phyloP scores from a whole-genome alignment of 2,113 vertebrate genomes.

The Peromyscus leucopus region DNA sequence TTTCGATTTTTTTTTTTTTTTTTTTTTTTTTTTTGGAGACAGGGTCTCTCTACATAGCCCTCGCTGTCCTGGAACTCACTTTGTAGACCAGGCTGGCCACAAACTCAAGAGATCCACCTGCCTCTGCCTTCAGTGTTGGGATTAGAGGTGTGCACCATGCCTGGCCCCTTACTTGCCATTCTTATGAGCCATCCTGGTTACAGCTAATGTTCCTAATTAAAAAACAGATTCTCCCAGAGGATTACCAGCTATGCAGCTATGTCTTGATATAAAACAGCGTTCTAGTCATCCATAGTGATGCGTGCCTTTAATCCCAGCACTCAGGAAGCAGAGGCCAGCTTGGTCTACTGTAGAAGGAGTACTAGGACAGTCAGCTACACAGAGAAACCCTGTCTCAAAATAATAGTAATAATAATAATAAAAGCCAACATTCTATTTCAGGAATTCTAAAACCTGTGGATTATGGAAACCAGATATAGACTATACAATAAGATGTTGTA shows the following conservation, averaged over 20 bases:
- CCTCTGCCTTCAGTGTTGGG: background rate
- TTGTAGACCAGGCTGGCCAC: background rate
- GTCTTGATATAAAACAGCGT: slow-evolving; percentile 8
- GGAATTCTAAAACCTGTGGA: slow-evolving; percentile 17
- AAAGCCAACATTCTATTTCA: slow-evolving; percentile 37
- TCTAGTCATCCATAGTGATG: background rate
- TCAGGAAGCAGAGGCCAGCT: background rate
- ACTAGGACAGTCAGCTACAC: background rate
- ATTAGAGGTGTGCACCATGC: background rate
- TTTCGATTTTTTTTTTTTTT: background rate
- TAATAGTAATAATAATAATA: background rate
- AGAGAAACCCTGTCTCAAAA: background rate
- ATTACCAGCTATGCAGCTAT: slow-evolving; percentile 20
- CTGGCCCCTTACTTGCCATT: background rate
- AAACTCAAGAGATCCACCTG: background rate
- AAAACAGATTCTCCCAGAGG: slow-evolving; percentile 62
- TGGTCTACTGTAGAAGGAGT: background rate
- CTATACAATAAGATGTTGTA: slow-evolving; percentile 10
- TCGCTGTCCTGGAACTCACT: background rate
- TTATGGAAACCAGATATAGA: background rate
- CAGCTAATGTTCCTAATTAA: slow-evolving; percentile 29
- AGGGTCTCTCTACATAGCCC: background rate
- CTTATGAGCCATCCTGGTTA: slow-evolving; percentile 27
- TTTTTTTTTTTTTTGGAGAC: background rate
- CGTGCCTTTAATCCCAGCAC: background rate